Evolutionary conservation across 1,140 invertebrate species (phyloP), one percentile per base, ranked within the genome.

Genomic region (Belonocnema kinseyi): DNA sequence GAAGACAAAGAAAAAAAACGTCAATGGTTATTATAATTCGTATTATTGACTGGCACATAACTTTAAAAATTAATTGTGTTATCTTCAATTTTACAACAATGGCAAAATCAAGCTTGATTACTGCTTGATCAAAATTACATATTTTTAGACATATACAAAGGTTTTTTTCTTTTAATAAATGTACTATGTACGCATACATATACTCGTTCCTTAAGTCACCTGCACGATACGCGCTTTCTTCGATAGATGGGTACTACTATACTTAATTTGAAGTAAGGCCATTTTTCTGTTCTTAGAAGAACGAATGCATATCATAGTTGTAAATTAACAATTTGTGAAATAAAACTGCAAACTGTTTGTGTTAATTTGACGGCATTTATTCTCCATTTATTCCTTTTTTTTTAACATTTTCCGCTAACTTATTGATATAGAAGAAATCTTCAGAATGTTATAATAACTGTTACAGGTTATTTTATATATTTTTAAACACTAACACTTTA

Each of bases 251-350:
- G 61, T 66, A 66, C 61, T 66, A 66, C 40, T 66, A 66, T 66
- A 16, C 33, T 40, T 66, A 66, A 66, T 66, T 66, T 66, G 61
- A 66, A 77, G 74, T 83, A 58, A 83, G 76, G 79, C 79, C 76
- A 83, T 93, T 92, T 92, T 93, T 93, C 92, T 92, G 93, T 93
- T 93, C 93, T 93, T 93, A 94, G 94, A 94, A 93, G 93, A 95
- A 94, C 93, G 93, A 94, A 95, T 95, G 95, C 94, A 95, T 95
- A 95, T 95, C 94, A 95, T 95, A 95, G 94, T 94, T 95, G 94
- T 95, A 95, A 95, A 92, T 90, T 90, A 91, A 85, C 85, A 88
- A 91, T 90, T 91, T 91, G 89, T 91, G 88, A 90, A 91, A 91
- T 91, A 91, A 91, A 91, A 88, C 87, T 90, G 89, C 89, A 91